Evolutionary conservation across 37 sponge, comb jelly and placozoan species (phyloP).

Genomic region (Beroe ovata): DNA sequence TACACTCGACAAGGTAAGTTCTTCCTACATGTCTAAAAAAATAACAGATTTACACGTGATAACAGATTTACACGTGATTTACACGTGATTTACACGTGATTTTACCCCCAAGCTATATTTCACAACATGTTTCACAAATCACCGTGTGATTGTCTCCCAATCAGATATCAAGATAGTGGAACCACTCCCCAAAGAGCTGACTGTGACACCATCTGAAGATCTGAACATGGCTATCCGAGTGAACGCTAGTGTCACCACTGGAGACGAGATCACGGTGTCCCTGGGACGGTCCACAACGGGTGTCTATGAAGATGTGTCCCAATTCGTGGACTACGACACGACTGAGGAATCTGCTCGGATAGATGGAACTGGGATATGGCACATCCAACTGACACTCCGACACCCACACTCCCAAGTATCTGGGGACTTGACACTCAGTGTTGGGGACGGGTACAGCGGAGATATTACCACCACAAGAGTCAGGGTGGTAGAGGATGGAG

Average conservation of each 20-base stretch:
- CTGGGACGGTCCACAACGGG: background rate
- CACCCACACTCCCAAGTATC: background rate
- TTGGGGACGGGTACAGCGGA: background rate
- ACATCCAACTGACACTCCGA: background rate
- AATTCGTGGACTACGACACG: background rate
- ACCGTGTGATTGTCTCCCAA: too few species aligned
- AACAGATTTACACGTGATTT: too few species aligned
- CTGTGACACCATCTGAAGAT: background rate
- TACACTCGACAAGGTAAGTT: background rate
- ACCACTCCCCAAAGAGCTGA: constrained; percentile 29
- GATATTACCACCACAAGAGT: background rate
- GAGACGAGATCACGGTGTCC: constrained; percentile 6
- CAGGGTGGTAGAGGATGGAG: background rate
- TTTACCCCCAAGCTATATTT: too few species aligned
- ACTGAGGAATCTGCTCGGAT: background rate
- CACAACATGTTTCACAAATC: too few species aligned
- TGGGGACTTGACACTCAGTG: background rate
- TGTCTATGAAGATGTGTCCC: background rate
- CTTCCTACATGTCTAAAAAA: background rate
- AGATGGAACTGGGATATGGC: background rate
- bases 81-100: too few species aligned
- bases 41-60: too few species aligned
- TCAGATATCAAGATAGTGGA: constrained; percentile 9
- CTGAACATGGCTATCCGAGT: background rate
- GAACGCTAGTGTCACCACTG: background rate